Base-by-base conservation (phyloP, 2,797 vertebrate species). In the Acanthurus lineatus region DNA sequence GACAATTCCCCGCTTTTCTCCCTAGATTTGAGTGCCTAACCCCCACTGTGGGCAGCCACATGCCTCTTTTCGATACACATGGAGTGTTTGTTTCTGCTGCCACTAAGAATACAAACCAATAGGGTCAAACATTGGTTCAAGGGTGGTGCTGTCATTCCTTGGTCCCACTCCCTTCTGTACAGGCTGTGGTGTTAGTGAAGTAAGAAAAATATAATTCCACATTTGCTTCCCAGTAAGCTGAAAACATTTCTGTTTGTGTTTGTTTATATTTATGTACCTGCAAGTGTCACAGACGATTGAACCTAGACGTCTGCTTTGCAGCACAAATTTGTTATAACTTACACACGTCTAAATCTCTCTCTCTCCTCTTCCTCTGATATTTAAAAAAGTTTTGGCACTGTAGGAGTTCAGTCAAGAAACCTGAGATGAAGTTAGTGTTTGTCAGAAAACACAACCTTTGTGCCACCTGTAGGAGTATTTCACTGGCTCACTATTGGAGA, bases 401-500 rank as follows among this genome's bases (percentile, higher is more conserved):
- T 40, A 28, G 49, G 60, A 61, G 67, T 70, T 85, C 15, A 78
- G 69, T 53, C 51, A 59, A 11, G 22, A 56, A 75, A 67, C 63
- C 28, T 60, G 71, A 88, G 82, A 85, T 82, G 47, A 79, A 86
- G 76, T 75, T 52, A 44, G 64, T 66, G 75, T 81, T 81, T 67
- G 49, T 84, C 84, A 78, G 74, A 69, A 81, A 85, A 69, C 51
- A n/a, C 69, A 49, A 62, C 25, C 65, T 86, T 66, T 51, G 60
- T 76, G 53, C 35, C 76, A 84, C 81, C 76, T 83, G 71, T 68
- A 83, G 57, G 77, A 87, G 69, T 49, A 44, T 72, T 65, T 66
- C 20, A 4, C 42, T 52, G 54, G 73, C 77, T 53, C 58, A 4
- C 69, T 49, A 81, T 67, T 17, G 56, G 60, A 80, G 70, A 81